Evolutionary conservation across 2,113 vertebrate species (phyloP).

Genomic region (Gambusia holbrooki): DNA sequence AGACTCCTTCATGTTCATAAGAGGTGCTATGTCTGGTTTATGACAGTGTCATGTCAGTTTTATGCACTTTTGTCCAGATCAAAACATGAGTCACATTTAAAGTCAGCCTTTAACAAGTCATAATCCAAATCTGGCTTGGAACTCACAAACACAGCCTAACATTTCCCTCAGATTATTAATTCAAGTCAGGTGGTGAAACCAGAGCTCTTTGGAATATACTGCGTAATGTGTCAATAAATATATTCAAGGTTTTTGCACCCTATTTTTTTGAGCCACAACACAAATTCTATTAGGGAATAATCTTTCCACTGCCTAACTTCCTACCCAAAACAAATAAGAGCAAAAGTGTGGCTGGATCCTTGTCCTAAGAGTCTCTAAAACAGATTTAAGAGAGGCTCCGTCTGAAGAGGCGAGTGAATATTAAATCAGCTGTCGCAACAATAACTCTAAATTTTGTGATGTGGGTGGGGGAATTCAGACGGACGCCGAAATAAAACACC

Average conservation of each 20-base stretch:
- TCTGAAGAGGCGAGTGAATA: neutral
- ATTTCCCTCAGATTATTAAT: too few relatives aligned
- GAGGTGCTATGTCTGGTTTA: too few relatives aligned
- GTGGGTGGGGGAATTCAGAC: neutral
- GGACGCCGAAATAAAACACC: neutral
- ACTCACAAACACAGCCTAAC: too few relatives aligned
- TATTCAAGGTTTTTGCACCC: neutral
- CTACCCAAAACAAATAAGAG: neutral
- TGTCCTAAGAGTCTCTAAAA: neutral
- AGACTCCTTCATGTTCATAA: too few relatives aligned
- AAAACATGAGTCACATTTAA: too few relatives aligned
- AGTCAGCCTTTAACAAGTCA: too few relatives aligned
- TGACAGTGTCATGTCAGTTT: too few relatives aligned
- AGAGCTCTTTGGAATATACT: too few relatives aligned
- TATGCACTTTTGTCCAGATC: too few relatives aligned
- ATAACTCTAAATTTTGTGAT: neutral
- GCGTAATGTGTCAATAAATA: neutral
- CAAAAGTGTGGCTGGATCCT: neutral
- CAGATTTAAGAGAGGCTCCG: neutral
- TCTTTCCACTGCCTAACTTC: neutral
- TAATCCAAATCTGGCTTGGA: too few relatives aligned
- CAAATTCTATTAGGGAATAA: neutral
- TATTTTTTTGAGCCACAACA: neutral
- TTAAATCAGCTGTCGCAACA: neutral
- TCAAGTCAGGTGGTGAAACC: too few relatives aligned